Evolutionary conservation across 2,113 vertebrate species (phyloP).

Genomic region (Panthera tigris): DNA sequence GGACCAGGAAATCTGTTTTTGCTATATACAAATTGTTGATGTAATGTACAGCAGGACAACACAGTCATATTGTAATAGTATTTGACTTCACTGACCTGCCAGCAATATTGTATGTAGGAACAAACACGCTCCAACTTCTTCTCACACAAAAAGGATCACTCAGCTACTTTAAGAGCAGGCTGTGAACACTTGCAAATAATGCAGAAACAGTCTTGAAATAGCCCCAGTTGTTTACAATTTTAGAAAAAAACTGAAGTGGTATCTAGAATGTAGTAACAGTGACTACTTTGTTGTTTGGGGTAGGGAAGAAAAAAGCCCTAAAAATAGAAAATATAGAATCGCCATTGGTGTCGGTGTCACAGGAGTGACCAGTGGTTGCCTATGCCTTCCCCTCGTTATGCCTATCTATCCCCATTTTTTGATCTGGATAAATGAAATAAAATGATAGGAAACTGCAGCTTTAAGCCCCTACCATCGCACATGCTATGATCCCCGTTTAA

Average conservation of each 20-base stretch:
- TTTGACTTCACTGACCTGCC: neutral
- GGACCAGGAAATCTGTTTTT: constrained; percentile 25
- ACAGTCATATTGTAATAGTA: neutral
- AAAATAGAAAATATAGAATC: neutral
- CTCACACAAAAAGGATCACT: neutral
- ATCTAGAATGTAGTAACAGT: neutral
- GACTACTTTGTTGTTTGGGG: neutral
- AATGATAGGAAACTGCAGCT: neutral
- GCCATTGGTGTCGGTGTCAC: neutral
- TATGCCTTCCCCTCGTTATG: rapidly evolving
- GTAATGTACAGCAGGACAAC: neutral
- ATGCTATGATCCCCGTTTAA: neutral
- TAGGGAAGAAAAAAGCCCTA: neutral
- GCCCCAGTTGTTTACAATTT: neutral
- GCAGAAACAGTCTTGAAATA: neutral
- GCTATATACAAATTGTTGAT: constrained; percentile 36
- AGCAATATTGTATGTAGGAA: neutral
- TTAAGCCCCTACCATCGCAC: neutral
- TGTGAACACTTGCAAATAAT: neutral
- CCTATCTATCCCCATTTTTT: neutral
- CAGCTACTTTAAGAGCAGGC: neutral
- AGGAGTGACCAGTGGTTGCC: rapidly evolving
- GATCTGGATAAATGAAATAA: neutral
- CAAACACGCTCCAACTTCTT: neutral
- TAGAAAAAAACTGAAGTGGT: neutral